These are phyloP conservation scores for Kuschelorhynchus macadamiae DNA, from an alignment of 2,888 invertebrate genomes.

Conservation along the genomic window DNA sequence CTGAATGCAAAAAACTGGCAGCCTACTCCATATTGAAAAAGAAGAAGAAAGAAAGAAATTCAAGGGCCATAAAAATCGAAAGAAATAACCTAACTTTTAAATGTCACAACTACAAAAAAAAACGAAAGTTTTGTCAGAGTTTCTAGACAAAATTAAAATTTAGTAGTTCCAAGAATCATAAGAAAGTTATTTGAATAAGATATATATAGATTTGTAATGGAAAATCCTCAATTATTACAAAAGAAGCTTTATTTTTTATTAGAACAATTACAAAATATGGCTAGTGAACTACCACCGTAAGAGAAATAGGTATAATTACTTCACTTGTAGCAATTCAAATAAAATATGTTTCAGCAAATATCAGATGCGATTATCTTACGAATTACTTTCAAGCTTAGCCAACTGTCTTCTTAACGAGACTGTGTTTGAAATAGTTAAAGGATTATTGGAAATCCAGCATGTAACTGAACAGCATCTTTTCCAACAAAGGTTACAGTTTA, in stretches of 20 bases:
- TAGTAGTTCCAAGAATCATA: too few relatives aligned
- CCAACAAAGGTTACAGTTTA: constrained; percentile 86
- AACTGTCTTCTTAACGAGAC: constrained; percentile 93
- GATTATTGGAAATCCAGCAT: constrained; percentile 95
- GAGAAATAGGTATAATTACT: constrained; percentile 56
- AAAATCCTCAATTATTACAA: constrained; percentile 76
- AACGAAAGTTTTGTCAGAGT: too few relatives aligned
- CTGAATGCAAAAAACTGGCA: too few relatives aligned
- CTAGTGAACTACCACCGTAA: constrained; percentile 88
- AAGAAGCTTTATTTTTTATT: constrained; percentile 87
- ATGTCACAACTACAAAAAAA: too few relatives aligned
- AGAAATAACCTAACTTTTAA: too few relatives aligned
- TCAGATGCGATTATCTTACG: constrained; percentile 93
- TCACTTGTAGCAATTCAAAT: neutral
- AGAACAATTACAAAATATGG: constrained; percentile 91
- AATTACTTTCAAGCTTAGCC: constrained; percentile 89
- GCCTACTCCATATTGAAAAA: too few relatives aligned
- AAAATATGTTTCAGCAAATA: constrained; percentile 76
- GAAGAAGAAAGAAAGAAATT: too few relatives aligned
- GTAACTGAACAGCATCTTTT: constrained; percentile 94
- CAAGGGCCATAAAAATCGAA: too few relatives aligned
- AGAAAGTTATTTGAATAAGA: too few relatives aligned
- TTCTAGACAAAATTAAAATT: too few relatives aligned
- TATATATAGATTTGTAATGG: too few relatives aligned
- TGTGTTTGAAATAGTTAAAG: constrained; percentile 94